Evolutionary conservation across 2,888 invertebrate genomes (phyloP).

Genomic region (Reticulitermes lucifugus): DNA sequence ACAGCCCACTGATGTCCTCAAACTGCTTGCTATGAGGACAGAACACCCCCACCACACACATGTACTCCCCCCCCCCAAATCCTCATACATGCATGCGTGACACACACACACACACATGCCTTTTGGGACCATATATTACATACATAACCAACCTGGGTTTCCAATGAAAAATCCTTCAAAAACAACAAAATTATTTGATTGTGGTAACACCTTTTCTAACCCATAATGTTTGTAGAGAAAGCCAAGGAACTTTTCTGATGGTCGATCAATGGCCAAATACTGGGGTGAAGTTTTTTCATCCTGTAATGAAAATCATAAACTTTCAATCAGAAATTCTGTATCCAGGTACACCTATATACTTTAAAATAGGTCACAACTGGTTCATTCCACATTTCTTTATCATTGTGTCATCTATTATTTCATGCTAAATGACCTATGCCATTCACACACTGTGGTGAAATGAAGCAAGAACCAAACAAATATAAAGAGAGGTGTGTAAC

Average conservation of each 20-base stretch:
- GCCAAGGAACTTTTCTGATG: conserved; percentile 87
- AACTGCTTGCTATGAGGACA: too few species aligned
- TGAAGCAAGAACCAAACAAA: too few species aligned
- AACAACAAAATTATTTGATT: conserved; percentile 90
- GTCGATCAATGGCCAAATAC: conserved; percentile 91
- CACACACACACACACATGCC: too few species aligned
- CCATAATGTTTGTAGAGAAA: conserved; percentile 90
- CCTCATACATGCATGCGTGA: too few species aligned
- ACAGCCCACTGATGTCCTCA: too few species aligned
- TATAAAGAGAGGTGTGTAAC: too few species aligned
- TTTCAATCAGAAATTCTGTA: not conserved
- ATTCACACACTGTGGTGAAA: too few species aligned
- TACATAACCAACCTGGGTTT: conserved; percentile 49
- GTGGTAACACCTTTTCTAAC: conserved; percentile 75
- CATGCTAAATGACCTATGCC: too few species aligned
- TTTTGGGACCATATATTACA: not conserved
- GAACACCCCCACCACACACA: too few species aligned
- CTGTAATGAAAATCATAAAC: conserved; percentile 64
- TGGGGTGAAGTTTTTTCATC: conserved; percentile 75
- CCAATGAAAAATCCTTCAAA: conserved; percentile 81
- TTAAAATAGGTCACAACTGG: not conserved
- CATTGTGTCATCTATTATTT: too few species aligned
- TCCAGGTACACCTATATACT: not conserved
- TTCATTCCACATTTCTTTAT: too few species aligned
- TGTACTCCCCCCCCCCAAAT: too few species aligned